Percentiles rank a stretch among this genome's conserved stretches.
These are phyloP conservation scores for Lemur catta DNA, from an alignment of 2,797 vertebrate genomes.

Conservation along the genomic window DNA sequence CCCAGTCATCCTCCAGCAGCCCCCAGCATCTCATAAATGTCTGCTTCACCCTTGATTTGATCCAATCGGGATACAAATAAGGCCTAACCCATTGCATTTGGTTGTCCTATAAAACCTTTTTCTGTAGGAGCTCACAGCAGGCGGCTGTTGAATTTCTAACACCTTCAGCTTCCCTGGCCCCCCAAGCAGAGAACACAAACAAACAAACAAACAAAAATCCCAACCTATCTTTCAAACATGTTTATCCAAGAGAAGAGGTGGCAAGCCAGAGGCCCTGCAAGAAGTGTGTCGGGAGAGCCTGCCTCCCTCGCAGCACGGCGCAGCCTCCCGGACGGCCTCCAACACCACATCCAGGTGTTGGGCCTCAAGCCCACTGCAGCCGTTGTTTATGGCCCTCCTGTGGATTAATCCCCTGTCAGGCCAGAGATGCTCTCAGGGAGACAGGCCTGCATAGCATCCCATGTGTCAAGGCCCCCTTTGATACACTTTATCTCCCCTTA, in stretches of 20 bases:
- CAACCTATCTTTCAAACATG: background rate
- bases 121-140: background rate
- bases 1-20: rapidly evolving
- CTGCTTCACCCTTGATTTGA: background rate
- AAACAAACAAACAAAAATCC: background rate
- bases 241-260: background rate
- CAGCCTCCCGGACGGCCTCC: constrained; percentile 48
- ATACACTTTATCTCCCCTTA: constrained; percentile 84
- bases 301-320: constrained; percentile 26
- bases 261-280: background rate
- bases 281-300: background rate
- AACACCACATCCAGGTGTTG: constrained; percentile 82
- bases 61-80: background rate
- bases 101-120: background rate
- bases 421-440: constrained; percentile 81
- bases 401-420: constrained; percentile 85
- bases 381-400: constrained; percentile 82
- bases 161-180: background rate
- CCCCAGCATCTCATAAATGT: background rate
- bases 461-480: constrained; percentile 84
- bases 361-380: constrained; percentile 78
- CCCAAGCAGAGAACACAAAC: constrained; percentile 30
- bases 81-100: background rate
- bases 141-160: background rate
- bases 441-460: constrained; percentile 85